A percentile compares a stretch with the other conserved stretches of the same genome.
These are phyloP conservation scores for zebrafish (Danio rerio) DNA, from an alignment of 2,113 vertebrate genomes.

Conservation along the genomic window DNA sequence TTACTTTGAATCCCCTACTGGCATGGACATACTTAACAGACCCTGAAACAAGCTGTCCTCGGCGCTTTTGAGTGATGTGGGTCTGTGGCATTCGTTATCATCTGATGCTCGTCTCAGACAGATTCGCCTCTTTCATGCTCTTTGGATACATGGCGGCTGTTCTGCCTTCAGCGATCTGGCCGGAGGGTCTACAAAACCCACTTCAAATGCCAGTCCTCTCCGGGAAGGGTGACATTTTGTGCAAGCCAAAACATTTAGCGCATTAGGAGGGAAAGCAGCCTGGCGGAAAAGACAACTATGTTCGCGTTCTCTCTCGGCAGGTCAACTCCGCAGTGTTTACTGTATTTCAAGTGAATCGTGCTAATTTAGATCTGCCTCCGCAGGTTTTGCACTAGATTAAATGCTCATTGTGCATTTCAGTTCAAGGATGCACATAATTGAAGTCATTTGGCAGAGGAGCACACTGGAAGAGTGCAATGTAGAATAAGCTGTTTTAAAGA, in stretches of 20 bases:
- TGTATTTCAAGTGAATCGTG: slow-evolving; percentile 62
- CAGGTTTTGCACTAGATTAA: slow-evolving; percentile 71
- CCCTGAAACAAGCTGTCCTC: slow-evolving; percentile 61
- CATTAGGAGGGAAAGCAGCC: slow-evolving; percentile 66
- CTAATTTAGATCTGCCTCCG: slow-evolving; percentile 71
- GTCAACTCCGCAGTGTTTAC: slow-evolving; percentile 61
- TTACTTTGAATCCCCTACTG: slow-evolving; percentile 59
- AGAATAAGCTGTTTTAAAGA: neutral
- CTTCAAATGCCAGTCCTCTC: slow-evolving; percentile 78
- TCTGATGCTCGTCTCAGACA: slow-evolving; percentile 57
- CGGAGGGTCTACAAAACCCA: slow-evolving; percentile 62
- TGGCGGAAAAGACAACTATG: slow-evolving; percentile 66
- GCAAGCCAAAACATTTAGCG: slow-evolving; percentile 68
- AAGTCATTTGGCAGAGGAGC: slow-evolving; percentile 82
- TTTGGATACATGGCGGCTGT: slow-evolving; percentile 55
- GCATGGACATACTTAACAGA: slow-evolving; percentile 58
- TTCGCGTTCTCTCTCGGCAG: slow-evolving; percentile 62
- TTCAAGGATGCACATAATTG: slow-evolving; percentile 96
- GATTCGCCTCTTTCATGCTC: slow-evolving; percentile 53
- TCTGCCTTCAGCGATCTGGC: slow-evolving; percentile 61
- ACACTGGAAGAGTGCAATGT: slow-evolving; percentile 80
- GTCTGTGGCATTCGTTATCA: slow-evolving; percentile 52
- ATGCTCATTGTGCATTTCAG: slow-evolving; percentile 93
- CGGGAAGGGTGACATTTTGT: slow-evolving; percentile 78
- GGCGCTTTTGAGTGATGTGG: slow-evolving; percentile 59